Evolutionary conservation across 2,888 invertebrate genomes (phyloP), one percentile per base, ranked within the genome.

Genomic region (Brassicogethes aeneus): DNA sequence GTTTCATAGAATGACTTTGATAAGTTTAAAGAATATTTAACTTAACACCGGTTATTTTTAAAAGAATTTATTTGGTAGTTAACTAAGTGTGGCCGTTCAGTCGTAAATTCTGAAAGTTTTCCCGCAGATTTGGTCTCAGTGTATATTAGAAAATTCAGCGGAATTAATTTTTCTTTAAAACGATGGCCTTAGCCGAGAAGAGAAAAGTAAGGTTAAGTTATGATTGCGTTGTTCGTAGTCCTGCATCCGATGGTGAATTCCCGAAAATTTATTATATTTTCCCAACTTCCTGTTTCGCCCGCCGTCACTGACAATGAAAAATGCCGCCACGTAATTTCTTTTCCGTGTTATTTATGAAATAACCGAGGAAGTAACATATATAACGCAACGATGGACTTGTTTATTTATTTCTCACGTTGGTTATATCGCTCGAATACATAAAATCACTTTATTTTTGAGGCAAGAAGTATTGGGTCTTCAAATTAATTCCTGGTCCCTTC

Each of bases 161-260:
- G 10, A 23, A 23, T 23, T 23, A 23, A 23, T 5, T 23, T 23
- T 23, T 23, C 23, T 23, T 23, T 23, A 7, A 7, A 23, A 23
- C 5, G 10, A 23, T 10, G 23, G 23, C 10, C n/a, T 23, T 23
- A 23, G 23, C 23, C 10, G 23, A 23, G 23, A 5, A 23, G 10
- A 10, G 23, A 41, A 29, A 42, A 35, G 36, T 10, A 17, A 48
- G 46, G 47, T 43, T 48, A 52, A 52, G 45, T 54, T 52, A 53
- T 50, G 50, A 52, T 51, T 48, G 48, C 48, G 51, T 53, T 51
- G 50, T 48, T 23, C 5, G 51, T 45, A 47, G 46, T 48, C 46
- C 51, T 53, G 47, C 52, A 53, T 54, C 55, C 53, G 54, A 52
- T 54, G 52, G 47, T 53, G 49, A 51, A 54, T 54, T 54, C 45